Conservation (phyloP, 2,797 vertebrate genomes). For the Pseudocheirus occidentalis region DNA sequence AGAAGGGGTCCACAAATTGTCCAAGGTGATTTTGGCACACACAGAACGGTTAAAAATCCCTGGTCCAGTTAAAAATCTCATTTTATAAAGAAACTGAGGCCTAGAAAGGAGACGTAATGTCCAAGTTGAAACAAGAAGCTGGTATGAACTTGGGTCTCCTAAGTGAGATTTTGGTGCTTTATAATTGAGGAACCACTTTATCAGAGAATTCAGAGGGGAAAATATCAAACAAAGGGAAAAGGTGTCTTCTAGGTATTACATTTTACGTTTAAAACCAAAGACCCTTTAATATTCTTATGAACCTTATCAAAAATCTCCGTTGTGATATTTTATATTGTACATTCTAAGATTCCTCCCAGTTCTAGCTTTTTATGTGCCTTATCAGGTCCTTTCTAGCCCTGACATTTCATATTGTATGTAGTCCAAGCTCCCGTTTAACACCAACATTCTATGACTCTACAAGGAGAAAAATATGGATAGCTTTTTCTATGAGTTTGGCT, state of each 20-base stretch:
- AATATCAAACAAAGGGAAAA: neutral
- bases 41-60: neutral
- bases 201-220: neutral
- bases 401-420: neutral
- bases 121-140: no score
- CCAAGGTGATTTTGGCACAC: neutral
- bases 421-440: neutral
- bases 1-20: neutral
- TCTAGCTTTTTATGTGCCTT: no score
- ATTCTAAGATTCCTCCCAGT: neutral
- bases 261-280: neutral
- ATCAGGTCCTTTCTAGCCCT: neutral
- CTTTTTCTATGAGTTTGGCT: neutral
- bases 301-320: neutral
- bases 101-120: neutral
- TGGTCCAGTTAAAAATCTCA: neutral
- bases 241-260: neutral
- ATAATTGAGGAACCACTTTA: neutral
- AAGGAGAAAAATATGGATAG: neutral
- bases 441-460: neutral
- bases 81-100: neutral
- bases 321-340: neutral
- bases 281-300: no score
- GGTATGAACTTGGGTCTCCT: neutral
- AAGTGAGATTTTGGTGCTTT: neutral